Evolutionary conservation across 2,797 vertebrate species (phyloP), one percentile per base, ranked within the genome.

Genomic region (Carcharodon carcharias): DNA sequence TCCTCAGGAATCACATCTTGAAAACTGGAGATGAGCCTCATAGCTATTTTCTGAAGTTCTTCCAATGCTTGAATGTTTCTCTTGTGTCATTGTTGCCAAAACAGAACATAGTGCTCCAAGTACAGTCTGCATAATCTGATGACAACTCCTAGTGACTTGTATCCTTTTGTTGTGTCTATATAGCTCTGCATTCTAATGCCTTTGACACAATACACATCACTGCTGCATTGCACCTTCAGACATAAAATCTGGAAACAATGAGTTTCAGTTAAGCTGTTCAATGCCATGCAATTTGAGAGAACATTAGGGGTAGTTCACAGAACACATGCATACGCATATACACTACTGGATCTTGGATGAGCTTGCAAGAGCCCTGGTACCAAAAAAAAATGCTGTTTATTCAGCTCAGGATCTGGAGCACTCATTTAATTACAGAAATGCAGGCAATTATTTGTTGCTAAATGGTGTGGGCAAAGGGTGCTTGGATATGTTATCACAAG

Each of bases 161-260:
- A 67, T 67, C 40, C 91, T 93, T 28, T 93, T 93, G n/a, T 67
- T 93, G 63, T 93, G 91, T 93, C 91, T 45, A 93, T 40, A 16
- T 23, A 67, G 58, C 61, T 92, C 35, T 2, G 65, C 23, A 45
- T 26, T 26, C 9, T 45, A 11, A 45, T n/a, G 21, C 63, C 65
- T 45, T 45, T 67, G n/a, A 45, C n/a, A 67, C 31, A 58, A 92
- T 65, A 16, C 58, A 63, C 18, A 92, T 65, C 58, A 89, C 58
- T 58, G 50, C 87, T 89, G 87, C 35, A 93, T 23, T 65, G 16
- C 18, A 40, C 35, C 18, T 65, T 21, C 18, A 93, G 61, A 93
- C n/a, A 93, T 93, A 45, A 67, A 85, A 93, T 93, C 91, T 93
- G 91, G 91, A 93, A 93, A 65, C 63, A 93, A 93, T 93, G n/a